Evolutionary conservation across 2,888 invertebrate genomes (phyloP), one percentile per base, ranked within the genome.

Genomic region (Cremastobaeus sp.): DNA sequence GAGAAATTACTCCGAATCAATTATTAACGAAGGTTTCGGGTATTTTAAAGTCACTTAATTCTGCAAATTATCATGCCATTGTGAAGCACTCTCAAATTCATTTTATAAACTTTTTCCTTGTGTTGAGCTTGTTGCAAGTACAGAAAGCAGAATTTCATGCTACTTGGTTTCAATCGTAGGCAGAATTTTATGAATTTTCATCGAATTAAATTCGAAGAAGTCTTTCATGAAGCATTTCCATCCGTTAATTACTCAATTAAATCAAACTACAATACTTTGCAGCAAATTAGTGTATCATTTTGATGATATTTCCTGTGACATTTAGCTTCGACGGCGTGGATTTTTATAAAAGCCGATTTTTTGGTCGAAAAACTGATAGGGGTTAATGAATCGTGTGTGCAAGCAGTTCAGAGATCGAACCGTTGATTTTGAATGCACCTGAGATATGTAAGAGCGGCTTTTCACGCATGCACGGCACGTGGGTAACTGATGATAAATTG

Each of bases 401-500:
- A 37, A 28, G 34, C 21, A 28, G 11, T 57, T 20, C 6, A 41
- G 47, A 21, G 43, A 50, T 64, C 39, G 20, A n/a, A 34, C 30
- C 43, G 66, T 62, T 70, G 69, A 64, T 60, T 74, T 65, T 69
- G 59, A 65, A 65, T 70, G 65, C 69, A 48, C 43, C 37, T 39
- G 45, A 43, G 69, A 70, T 74, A 65, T 37, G 21, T 39, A 39
- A 37, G 52, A 34, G 35, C 14, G 25, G 41, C 41, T 57, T 64
- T 69, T 69, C 59, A 62, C 43, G 55, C 69, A 70, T 74, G 65
- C 66, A 65, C 21, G 14, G 14, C 59, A 62, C 64, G 75, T 59
- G 47, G 47, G 57, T 52, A 62, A 68, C 71, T 43, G 64, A 75
- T 71, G 75, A 75, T 75, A 68, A 75, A 71, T 75, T 62, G 71